Base-by-base conservation (phyloP, 1,140 invertebrate genomes). In the Eriosoma lanigerum region DNA sequence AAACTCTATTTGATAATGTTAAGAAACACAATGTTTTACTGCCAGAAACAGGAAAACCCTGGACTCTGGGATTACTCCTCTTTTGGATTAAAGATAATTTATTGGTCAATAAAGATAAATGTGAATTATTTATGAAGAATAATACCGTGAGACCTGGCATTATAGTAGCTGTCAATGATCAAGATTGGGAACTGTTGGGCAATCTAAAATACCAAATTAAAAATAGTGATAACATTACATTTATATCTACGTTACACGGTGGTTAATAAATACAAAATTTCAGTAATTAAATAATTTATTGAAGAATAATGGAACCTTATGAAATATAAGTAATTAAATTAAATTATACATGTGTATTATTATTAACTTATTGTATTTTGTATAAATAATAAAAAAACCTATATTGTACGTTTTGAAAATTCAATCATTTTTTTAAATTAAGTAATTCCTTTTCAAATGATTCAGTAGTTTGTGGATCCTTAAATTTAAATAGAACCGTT, bases 151-250 rank as follows among this genome's bases (percentile, higher is more conserved):
- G 73, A 19, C 73, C 73, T 3, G 73, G 73, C 29, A 76, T 76
- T 3, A 76, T 76, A 19, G 73, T 76, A 19, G 73, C 73, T 3
- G 15, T 76, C 32, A 76, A 76, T 21, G 73, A 76, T 19, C 73
- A 76, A 76, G 73, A 76, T 46, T 76, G 73, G 73, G 73, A 76
- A 60, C 73, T 76, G 17, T 60, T 76, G 21, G 73, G 73, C 2
- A 60, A 76, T 76, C 10, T 76, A 46, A 58, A 58, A 24, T 76
- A 76, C 26, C 38, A 60, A 60, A 76, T 76, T n/a, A 76, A 76
- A 32, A 60, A 56, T 15, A 76, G 60, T 44, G 73, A 76, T 46
- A 76, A 60, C 19, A 76, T 76, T 46, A 76, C 56, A 24, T 76
- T 76, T 46, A 76, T 76, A 44, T 76, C 73, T 48, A 76, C 73